phyloP scores from a whole-genome alignment of 92 coral and sea anemone genomes.

The Actinernus sp. region DNA sequence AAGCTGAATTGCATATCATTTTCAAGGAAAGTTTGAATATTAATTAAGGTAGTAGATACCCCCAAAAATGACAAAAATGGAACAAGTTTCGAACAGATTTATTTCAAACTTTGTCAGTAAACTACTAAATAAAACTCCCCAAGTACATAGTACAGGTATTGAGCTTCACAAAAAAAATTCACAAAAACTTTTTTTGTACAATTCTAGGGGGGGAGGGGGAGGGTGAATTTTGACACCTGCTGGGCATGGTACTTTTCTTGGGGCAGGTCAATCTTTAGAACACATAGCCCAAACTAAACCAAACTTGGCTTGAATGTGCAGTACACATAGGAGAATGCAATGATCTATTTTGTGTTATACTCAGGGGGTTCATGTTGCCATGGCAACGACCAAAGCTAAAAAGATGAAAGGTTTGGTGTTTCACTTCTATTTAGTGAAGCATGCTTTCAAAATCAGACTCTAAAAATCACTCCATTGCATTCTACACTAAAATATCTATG shows the following conservation, averaged over 20 bases:
- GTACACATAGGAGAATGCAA: constrained; percentile 13
- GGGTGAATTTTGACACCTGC: neutral
- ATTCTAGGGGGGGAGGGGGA: neutral
- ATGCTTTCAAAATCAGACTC: neutral
- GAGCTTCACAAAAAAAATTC: neutral
- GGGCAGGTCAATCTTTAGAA: constrained; percentile 17
- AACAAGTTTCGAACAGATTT: neutral
- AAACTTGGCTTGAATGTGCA: neutral
- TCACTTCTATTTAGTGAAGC: neutral
- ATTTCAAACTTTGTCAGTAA: neutral
- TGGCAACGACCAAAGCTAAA: neutral
- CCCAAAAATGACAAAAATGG: constrained; percentile 5
- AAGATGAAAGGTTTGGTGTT: neutral
- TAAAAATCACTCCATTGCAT: constrained; percentile 8
- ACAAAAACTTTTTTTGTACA: neutral
- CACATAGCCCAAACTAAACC: neutral
- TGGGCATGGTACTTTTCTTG: neutral
- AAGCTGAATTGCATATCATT: too few relatives aligned
- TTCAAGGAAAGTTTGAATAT: too few relatives aligned
- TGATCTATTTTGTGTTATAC: constrained; percentile 1
- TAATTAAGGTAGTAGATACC: constrained; percentile 22
- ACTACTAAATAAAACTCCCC: constrained; percentile 1
- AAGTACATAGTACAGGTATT: neutral
- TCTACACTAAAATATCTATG: neutral
- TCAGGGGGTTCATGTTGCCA: neutral